Evolutionary conservation across 2,113 vertebrate species (phyloP).

Genomic region (Notechis scutatus): DNA sequence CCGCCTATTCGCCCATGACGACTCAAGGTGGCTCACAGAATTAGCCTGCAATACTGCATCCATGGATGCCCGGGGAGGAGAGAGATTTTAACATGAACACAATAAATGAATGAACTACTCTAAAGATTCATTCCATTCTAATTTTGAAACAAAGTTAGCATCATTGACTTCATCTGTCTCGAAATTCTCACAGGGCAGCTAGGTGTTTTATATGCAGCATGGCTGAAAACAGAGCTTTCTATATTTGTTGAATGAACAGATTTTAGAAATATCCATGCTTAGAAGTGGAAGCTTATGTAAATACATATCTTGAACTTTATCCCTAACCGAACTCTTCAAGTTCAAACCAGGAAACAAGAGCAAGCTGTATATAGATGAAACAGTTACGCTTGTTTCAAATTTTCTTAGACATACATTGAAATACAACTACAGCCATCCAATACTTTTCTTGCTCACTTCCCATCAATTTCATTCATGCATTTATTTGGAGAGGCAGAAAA

Average conservation of each 20-base stretch:
- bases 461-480: background rate
- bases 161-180: background rate
- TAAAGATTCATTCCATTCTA: background rate
- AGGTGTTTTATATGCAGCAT: background rate
- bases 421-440: background rate
- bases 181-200: background rate
- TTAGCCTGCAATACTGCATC: too few species aligned
- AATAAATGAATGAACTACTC: background rate
- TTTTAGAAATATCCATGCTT: background rate
- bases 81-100: background rate
- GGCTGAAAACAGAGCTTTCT: background rate
- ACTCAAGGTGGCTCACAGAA: too few species aligned
- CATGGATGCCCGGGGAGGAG: background rate
- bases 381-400: background rate
- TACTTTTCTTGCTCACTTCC: background rate
- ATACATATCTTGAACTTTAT: too few species aligned
- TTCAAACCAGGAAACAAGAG: background rate
- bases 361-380: background rate
- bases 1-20: too few species aligned
- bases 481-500: background rate
- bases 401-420: background rate
- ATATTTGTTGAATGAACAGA: background rate
- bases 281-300: background rate
- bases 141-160: background rate
- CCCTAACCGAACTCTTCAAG: too few species aligned